Conservation (phyloP, 2,113 vertebrate species). For the Arvicanthis niloticus region DNA sequence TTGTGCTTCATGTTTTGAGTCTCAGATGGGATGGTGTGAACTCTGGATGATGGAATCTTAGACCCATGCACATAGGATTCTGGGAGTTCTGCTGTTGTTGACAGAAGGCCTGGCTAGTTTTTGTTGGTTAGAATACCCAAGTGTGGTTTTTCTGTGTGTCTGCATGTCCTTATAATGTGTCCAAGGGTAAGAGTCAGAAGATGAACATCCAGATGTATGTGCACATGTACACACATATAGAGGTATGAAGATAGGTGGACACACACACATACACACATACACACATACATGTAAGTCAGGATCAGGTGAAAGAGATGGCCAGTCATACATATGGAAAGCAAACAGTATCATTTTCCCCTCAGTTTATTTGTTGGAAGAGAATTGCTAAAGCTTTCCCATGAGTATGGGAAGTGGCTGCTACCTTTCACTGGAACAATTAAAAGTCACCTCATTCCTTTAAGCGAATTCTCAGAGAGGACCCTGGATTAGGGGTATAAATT, state of each 20-base stretch:
- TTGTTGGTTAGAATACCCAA: not conserved
- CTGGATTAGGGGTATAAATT: not conserved
- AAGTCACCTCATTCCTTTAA: not conserved
- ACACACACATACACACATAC: not conserved
- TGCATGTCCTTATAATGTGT: not conserved
- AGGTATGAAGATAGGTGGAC: not conserved
- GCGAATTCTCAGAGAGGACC: not conserved
- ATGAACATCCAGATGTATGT: not conserved
- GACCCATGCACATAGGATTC: not conserved
- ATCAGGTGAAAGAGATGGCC: not conserved
- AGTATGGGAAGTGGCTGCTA: not conserved
- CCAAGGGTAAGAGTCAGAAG: not conserved
- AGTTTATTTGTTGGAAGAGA: constrained; percentile 41
- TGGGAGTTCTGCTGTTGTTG: not conserved
- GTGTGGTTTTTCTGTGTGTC: not conserved
- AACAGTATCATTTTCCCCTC: not conserved
- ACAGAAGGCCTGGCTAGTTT: not conserved
- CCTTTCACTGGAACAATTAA: not conserved
- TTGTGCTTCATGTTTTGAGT: not conserved
- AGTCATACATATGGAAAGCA: not conserved
- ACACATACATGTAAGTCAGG: not conserved
- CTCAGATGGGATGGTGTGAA: not conserved
- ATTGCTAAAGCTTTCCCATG: not conserved
- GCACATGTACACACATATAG: not conserved
- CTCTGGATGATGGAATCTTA: not conserved